phyloP scores from a whole-genome alignment of 2,113 vertebrate genomes.

The Aldabrachelys gigantea region DNA sequence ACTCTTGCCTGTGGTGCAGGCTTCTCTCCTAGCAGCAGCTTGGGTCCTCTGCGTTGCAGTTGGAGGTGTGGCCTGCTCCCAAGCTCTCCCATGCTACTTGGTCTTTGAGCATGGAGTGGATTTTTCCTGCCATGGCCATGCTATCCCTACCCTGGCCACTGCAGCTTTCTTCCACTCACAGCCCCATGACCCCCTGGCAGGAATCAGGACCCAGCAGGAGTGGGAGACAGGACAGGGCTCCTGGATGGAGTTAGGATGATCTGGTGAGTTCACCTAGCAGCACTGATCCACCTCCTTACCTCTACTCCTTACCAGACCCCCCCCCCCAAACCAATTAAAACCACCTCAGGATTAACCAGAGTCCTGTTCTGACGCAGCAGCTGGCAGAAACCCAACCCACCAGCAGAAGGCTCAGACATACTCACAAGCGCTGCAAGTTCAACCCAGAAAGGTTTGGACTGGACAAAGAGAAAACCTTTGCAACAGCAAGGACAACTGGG shows the following conservation, averaged over 20 bases:
- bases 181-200: neutral
- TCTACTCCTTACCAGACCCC: no score
- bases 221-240: neutral
- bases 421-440: neutral
- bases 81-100: accelerated
- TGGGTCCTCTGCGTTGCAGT: accelerated
- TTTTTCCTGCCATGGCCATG: neutral
- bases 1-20: neutral
- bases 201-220: neutral
- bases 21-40: neutral
- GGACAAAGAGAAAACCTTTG: neutral
- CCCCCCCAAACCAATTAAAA: neutral
- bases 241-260: neutral
- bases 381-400: neutral
- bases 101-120: neutral
- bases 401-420: neutral
- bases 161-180: neutral
- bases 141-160: neutral
- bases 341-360: neutral
- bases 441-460: neutral
- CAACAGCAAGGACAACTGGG: neutral
- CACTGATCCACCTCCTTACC: neutral
- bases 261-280: neutral
- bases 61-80: neutral
- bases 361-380: neutral